phyloP scores from a whole-genome alignment of 2,888 invertebrate species.

The Polymixis lichenea region DNA sequence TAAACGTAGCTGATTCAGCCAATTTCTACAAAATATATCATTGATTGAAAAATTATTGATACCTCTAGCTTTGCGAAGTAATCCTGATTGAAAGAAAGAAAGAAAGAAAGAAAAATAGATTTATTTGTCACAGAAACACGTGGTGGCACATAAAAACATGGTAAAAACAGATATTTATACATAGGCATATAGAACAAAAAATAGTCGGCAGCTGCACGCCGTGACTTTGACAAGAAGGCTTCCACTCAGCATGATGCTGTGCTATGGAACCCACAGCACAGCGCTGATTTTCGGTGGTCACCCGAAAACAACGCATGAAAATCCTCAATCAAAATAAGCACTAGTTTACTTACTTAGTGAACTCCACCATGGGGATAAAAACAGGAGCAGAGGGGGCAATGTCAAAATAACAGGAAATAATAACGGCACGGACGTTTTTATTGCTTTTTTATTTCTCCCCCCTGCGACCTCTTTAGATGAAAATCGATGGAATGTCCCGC shows the following conservation, averaged over 20 bases:
- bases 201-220: too few species aligned
- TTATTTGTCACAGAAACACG: too few species aligned
- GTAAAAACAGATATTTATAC: too few species aligned
- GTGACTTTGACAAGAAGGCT: too few species aligned
- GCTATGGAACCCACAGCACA: too few species aligned
- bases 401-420: slow-evolving; percentile 73
- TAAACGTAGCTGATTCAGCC: not conserved
- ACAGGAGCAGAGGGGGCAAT: slow-evolving; percentile 18
- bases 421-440: slow-evolving; percentile 66
- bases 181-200: too few species aligned
- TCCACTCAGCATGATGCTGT: too few species aligned
- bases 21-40: not conserved
- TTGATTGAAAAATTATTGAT: not conserved
- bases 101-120: too few species aligned
- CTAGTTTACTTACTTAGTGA: slow-evolving; percentile 46
- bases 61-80: not conserved
- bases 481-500: slow-evolving; percentile 45
- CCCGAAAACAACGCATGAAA: too few species aligned
- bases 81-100: not conserved
- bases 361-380: slow-evolving; percentile 28
- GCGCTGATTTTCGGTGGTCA: too few species aligned
- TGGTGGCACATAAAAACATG: too few species aligned
- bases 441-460: slow-evolving; percentile 69
- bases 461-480: slow-evolving; percentile 53
- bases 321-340: slow-evolving; percentile 29